Evolutionary conservation across 2,797 vertebrate genomes (phyloP).

Genomic region (Manis javanica): DNA sequence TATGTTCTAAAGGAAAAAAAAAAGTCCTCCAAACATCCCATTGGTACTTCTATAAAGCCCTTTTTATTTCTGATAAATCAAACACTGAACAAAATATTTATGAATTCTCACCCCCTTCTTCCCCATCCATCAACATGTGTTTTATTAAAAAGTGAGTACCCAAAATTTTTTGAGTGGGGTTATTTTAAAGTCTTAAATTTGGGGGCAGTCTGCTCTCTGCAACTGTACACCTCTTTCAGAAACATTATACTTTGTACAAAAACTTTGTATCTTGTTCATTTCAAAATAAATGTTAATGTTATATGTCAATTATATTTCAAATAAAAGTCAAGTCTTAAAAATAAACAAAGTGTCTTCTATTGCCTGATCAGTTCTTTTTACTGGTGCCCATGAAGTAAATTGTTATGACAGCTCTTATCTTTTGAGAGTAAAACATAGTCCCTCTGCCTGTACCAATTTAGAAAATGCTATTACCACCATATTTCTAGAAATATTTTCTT

Average conservation of each 20-base stretch:
- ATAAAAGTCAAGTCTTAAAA: background rate
- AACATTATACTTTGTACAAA: background rate
- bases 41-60: background rate
- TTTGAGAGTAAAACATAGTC: conserved; percentile 25
- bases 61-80: background rate
- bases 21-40: background rate
- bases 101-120: background rate
- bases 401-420: background rate
- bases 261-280: no score
- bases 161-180: background rate
- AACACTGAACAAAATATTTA: background rate
- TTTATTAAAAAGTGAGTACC: background rate
- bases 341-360: conserved; percentile 16
- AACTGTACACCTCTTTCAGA: background rate
- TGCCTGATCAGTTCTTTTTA: conserved; percentile 23
- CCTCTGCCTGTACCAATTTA: conserved; percentile 35
- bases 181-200: conserved; percentile 32
- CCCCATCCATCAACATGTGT: background rate
- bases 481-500: conserved; percentile 68
- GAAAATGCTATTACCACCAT: background rate
- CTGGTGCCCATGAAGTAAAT: background rate
- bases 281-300: no score
- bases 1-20: background rate
- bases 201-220: background rate
- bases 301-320: no score